Base-by-base conservation (phyloP, 1,140 invertebrate species). In the Doryteuthis pealeii region DNA sequence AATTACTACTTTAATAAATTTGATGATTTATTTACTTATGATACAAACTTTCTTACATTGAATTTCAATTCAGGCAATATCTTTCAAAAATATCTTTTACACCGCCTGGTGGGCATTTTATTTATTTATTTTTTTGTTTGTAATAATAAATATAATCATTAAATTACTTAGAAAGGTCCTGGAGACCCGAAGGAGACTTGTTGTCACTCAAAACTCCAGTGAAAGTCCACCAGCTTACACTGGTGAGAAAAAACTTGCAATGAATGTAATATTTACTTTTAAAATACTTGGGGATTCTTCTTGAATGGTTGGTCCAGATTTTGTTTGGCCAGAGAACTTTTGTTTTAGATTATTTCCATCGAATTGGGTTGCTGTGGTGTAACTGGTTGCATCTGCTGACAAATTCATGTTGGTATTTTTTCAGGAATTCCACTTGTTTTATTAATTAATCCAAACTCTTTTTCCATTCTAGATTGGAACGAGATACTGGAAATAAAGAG, bases 321-420 rank as follows among this genome's bases (percentile, higher is more conserved):
- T 76, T 88, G 87, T 81, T 88, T 88, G 65, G 87, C 87, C 43
- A 87, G 80, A 0, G 86, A 14, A 88, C 87, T 76, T 88, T 88
- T 32, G 87, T 87, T 71, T 86, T 87, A 8, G 88, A 80, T 75
- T 84, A 87, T 70, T 82, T 87, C 87, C 87, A 88, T 30, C 87
- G 76, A 30, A 81, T 79, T 1, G 86, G 86, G 12, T 85, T 85
- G 14, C 82, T 84, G 73, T 79, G 82, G 76, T 87, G 87, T 32
- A 87, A 77, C 32, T 76, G 75, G 75, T 87, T 82, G 6, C 86
- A 84, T 28, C 81, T 81, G 0, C 84, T 81, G 18, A 85, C 83
- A 58, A 88, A 77, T 49, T 76, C 83, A 76, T 87, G 85, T n/a
- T 81, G 82, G 72, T 88, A 88, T 70, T 87, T 88, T 79, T 86